Evolutionary conservation across 2,113 vertebrate genomes (phyloP).

Genomic region (Hemibagrus wyckioides): DNA sequence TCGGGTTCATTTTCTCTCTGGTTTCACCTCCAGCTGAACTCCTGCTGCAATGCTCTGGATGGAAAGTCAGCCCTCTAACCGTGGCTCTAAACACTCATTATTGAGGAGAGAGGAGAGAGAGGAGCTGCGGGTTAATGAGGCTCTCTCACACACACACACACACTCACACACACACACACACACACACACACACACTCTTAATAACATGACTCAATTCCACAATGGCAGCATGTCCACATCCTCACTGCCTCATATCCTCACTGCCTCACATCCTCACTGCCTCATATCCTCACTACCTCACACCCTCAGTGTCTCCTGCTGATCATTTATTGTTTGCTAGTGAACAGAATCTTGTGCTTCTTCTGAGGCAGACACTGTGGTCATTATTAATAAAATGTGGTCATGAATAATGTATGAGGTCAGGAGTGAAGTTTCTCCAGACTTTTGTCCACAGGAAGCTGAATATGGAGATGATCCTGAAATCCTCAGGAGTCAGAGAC

Average conservation of each 20-base stretch:
- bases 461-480: neutral
- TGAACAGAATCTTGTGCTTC: neutral
- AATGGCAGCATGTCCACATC: neutral
- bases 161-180: neutral
- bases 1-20: neutral
- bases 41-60: neutral
- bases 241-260: neutral
- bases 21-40: constrained; percentile 11
- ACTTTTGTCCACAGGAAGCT: neutral
- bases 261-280: too few relatives aligned
- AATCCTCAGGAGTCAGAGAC: neutral
- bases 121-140: neutral
- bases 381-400: neutral
- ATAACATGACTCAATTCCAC: neutral
- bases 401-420: neutral
- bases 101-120: neutral
- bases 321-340: neutral
- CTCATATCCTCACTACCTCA: neutral
- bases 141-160: neutral
- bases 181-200: neutral
- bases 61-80: neutral
- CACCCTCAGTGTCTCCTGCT: neutral
- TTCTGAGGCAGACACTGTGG: neutral
- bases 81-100: neutral
- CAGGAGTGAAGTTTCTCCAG: neutral